Conservation (phyloP, 2,888 invertebrate genomes). For the Ectropis crepuscularia region DNA sequence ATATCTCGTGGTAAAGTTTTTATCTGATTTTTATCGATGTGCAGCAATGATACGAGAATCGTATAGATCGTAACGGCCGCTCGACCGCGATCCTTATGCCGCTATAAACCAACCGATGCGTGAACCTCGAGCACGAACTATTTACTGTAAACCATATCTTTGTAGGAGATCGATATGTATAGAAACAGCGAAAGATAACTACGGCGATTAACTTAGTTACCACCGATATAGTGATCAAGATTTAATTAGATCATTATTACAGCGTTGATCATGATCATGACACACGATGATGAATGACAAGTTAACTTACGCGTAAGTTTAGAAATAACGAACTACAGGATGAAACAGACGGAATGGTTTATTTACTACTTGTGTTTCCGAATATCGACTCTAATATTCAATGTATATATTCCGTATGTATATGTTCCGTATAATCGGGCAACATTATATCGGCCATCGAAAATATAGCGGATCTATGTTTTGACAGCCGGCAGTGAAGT, state of each 20-base stretch:
- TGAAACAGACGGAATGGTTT: too few species aligned
- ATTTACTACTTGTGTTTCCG: too few species aligned
- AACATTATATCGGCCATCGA: too few species aligned
- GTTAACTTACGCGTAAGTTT: too few species aligned
- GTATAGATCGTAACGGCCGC: conserved; percentile 51
- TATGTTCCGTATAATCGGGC: too few species aligned
- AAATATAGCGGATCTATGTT: too few species aligned
- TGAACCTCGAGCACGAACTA: conserved; percentile 51
- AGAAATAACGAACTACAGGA: too few species aligned
- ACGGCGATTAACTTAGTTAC: conserved; percentile 3
- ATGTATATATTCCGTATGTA: too few species aligned
- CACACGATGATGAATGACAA: too few species aligned
- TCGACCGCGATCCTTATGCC: conserved; percentile 50
- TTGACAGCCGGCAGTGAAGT: too few species aligned
- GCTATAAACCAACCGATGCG: conserved; percentile 60
- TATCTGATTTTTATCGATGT: conserved; percentile 48
- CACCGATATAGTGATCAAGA: background rate
- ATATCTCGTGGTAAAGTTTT: conserved; percentile 45
- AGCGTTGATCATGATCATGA: too few species aligned
- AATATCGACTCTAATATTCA: background rate
- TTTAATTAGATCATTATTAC: background rate
- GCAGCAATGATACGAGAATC: conserved; percentile 50
- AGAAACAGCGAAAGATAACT: conserved; percentile 24
- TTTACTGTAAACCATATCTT: conserved; percentile 48
- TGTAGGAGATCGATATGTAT: conserved; percentile 41